These are phyloP conservation scores for Vanacampus margaritifer DNA, from an alignment of 2,113 vertebrate genomes.

Conservation along the genomic window DNA sequence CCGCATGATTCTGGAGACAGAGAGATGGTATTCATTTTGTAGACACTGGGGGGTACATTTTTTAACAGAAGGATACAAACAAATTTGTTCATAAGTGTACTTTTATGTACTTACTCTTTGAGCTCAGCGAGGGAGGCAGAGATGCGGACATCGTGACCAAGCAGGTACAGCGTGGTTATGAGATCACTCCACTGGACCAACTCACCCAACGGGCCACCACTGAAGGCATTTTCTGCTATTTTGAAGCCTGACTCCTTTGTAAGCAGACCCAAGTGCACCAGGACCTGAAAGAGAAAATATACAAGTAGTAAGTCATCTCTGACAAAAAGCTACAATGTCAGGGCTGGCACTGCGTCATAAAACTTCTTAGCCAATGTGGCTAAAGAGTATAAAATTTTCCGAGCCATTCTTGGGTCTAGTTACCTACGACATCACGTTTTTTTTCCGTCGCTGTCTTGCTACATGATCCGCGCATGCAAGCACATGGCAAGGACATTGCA, in stretches of 20 bases:
- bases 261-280: constrained; percentile 93
- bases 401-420: no score
- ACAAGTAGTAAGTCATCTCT: not conserved
- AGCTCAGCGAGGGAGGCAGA: constrained; percentile 96
- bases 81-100: not conserved
- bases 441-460: no score
- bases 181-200: constrained; percentile 99
- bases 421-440: no score
- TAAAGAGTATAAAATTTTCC: no score
- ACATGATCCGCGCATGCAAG: no score
- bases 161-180: constrained; percentile 96
- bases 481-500: no score
- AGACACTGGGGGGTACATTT: not conserved
- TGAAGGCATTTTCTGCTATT: constrained; percentile 98
- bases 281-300: constrained; percentile 73
- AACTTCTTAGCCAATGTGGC: no score
- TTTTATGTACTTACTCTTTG: constrained; percentile 85
- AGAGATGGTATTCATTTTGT: not conserved
- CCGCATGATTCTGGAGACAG: constrained; percentile 88
- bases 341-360: no score
- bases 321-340: not conserved
- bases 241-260: constrained; percentile 99
- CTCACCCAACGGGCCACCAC: constrained; percentile 93
- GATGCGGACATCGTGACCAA: constrained; percentile 95
- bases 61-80: not conserved